Evolutionary conservation across 2,888 invertebrate genomes (phyloP).

Genomic region (Tachina grossa): DNA sequence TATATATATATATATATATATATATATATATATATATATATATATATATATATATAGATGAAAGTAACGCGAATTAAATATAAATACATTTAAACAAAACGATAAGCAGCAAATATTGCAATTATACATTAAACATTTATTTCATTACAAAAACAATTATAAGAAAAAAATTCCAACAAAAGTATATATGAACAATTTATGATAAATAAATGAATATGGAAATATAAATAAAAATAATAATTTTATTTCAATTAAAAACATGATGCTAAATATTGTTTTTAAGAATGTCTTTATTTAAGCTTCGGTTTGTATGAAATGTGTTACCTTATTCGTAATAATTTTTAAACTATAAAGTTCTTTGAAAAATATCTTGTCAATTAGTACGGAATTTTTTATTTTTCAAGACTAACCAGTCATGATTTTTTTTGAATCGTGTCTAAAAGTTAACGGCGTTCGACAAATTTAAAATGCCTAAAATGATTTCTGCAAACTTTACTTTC

Average conservation of each 20-base stretch:
- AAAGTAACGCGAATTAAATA: constrained; percentile 58
- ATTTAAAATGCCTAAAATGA: no score
- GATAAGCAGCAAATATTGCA: constrained; percentile 44
- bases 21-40: no score
- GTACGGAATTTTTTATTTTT: no score
- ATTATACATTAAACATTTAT: constrained; percentile 65
- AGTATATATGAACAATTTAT: constrained; percentile 69
- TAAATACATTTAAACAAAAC: constrained; percentile 52
- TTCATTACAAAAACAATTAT: constrained; percentile 57
- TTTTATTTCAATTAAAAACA: constrained; percentile 48
- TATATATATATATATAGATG: background rate
- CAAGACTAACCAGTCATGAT: no score
- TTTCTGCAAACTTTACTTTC: no score
- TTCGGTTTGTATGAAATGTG: background rate
- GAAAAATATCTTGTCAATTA: background rate
- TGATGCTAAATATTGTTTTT: background rate
- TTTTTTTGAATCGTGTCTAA: no score
- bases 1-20: no score
- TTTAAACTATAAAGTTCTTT: background rate
- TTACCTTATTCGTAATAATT: background rate
- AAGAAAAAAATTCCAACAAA: constrained; percentile 50
- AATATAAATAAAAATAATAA: constrained; percentile 53
- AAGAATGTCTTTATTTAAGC: background rate
- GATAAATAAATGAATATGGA: constrained; percentile 69
- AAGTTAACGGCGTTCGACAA: no score